Conservation (phyloP, 2,888 invertebrate species). For the Acanthosepion esculentum region DNA sequence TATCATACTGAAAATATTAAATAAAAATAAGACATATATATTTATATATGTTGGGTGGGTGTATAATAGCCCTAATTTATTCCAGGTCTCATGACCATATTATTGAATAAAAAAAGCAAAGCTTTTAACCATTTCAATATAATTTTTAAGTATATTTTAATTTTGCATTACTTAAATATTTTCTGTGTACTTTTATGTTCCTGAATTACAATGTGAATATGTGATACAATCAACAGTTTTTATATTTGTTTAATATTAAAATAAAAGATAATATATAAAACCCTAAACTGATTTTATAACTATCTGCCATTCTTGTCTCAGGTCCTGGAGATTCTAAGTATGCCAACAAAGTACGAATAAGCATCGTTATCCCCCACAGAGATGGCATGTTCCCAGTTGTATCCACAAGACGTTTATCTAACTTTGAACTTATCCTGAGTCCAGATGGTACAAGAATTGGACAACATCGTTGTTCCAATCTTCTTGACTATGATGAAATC, state of each 20-base stretch:
- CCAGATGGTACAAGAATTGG: constrained; percentile 71
- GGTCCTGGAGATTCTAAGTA: constrained; percentile 68
- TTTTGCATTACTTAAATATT: too few species aligned
- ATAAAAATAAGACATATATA: too few species aligned
- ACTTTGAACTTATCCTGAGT: constrained; percentile 73
- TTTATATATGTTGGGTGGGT: too few species aligned
- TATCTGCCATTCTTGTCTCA: constrained; percentile 52
- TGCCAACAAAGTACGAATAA: constrained; percentile 71
- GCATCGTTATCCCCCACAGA: constrained; percentile 72
- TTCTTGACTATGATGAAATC: constrained; percentile 68
- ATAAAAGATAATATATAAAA: not conserved
- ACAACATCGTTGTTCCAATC: constrained; percentile 73
- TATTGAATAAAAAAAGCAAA: too few species aligned
- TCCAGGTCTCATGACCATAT: too few species aligned
- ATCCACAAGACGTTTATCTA: constrained; percentile 72
- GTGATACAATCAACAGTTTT: not conserved
- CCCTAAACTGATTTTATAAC: not conserved
- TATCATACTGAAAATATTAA: too few species aligned
- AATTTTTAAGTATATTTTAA: too few species aligned
- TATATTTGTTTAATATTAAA: not conserved
- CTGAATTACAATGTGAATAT: not conserved
- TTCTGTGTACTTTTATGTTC: too few species aligned
- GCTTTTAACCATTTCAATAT: too few species aligned
- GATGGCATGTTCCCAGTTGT: constrained; percentile 74
- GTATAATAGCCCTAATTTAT: too few species aligned